Evolutionary conservation across 2,113 vertebrate species (phyloP).

Genomic region (Gasterosteus aculeatus): DNA sequence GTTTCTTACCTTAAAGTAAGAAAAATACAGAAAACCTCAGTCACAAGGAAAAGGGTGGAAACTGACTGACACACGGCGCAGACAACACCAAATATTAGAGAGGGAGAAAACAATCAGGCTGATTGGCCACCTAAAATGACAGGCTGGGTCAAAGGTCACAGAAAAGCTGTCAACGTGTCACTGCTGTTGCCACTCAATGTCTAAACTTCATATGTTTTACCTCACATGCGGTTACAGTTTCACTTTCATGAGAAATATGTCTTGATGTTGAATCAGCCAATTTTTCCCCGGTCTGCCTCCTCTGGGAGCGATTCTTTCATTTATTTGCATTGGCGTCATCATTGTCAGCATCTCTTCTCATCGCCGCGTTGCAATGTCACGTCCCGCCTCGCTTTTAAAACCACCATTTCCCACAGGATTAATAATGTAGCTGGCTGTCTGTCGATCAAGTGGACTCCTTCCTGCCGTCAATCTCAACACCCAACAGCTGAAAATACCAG

Average conservation of each 20-base stretch:
- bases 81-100: background rate
- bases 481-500: slow-evolving; percentile 50
- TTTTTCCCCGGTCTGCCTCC: slow-evolving; percentile 6
- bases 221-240: slow-evolving; percentile 28
- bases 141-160: slow-evolving; percentile 41
- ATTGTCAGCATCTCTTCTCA: slow-evolving; percentile 3
- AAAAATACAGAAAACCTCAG: background rate
- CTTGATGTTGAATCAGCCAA: background rate
- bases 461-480: slow-evolving; percentile 45
- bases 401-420: slow-evolving; percentile 49
- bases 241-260: slow-evolving; percentile 6
- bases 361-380: slow-evolving; percentile 14
- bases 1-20: too few relatives aligned
- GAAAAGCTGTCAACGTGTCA: slow-evolving; percentile 56
- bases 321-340: slow-evolving; percentile 34
- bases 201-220: slow-evolving; percentile 21
- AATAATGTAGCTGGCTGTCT: slow-evolving; percentile 42
- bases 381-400: slow-evolving; percentile 22
- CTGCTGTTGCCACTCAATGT: slow-evolving; percentile 10
- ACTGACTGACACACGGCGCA: background rate
- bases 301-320: slow-evolving; percentile 23
- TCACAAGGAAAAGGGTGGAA: slow-evolving; percentile 9
- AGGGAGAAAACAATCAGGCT: background rate
- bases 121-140: slow-evolving; percentile 9
- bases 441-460: slow-evolving; percentile 46